Evolutionary conservation across 2,113 vertebrate species (phyloP).

Genomic region (Myotis brandtii): DNA sequence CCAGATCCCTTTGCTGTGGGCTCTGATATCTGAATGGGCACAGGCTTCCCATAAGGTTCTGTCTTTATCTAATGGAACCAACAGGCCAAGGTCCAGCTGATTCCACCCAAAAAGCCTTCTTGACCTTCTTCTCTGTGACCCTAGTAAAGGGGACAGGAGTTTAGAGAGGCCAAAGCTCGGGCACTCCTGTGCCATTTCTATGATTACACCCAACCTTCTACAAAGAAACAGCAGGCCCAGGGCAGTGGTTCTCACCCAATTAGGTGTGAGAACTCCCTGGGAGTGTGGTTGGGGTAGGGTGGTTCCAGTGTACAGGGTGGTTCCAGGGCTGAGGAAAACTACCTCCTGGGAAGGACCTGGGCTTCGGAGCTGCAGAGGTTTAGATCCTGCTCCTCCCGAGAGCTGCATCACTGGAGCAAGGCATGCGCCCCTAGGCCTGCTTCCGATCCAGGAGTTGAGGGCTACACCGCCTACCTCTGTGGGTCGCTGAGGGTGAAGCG

Average conservation of each 20-base stretch:
- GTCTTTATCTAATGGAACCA: neutral
- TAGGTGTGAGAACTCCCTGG: neutral
- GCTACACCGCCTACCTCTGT: neutral
- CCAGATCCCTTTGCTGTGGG: neutral
- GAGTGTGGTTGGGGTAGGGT: no score
- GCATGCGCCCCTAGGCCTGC: neutral
- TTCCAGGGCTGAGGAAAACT: neutral
- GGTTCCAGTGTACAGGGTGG: no score
- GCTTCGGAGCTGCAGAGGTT: neutral
- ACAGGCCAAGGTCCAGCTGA: neutral
- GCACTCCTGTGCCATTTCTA: neutral
- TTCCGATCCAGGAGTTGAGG: neutral
- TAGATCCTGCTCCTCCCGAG: neutral
- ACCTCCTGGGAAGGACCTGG: neutral
- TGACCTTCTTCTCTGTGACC: neutral
- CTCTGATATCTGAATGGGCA: neutral
- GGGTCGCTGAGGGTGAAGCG: neutral
- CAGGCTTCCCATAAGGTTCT: neutral
- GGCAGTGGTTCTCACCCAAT: rapidly evolving
- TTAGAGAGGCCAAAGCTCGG: neutral
- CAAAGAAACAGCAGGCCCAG: neutral
- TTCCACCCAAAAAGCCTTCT: neutral
- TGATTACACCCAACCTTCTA: neutral
- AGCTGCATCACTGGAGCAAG: neutral
- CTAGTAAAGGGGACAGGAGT: neutral